Percentiles rank a stretch among this genome's conserved stretches.
phyloP scores from a whole-genome alignment of 2,797 vertebrate genomes.

The Pseudochromis fuscus region DNA sequence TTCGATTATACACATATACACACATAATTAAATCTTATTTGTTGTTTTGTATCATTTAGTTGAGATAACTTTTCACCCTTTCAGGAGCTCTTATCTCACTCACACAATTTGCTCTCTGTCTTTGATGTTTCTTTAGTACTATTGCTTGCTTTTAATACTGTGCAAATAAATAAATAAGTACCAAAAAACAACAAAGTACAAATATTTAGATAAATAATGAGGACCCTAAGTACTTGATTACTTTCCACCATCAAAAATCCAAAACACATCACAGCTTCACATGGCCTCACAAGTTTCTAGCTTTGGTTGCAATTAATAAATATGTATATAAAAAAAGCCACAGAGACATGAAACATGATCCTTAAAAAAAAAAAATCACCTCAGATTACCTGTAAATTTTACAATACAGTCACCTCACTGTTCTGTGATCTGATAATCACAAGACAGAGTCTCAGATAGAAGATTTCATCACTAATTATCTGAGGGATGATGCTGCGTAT shows the following conservation, averaged over 20 bases:
- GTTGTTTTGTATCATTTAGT: too few relatives aligned
- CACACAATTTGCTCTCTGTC: too few relatives aligned
- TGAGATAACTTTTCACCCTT: too few relatives aligned
- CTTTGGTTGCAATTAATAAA: conserved; percentile 12
- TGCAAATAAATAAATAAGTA: too few relatives aligned
- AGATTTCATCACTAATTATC: conserved; percentile 45
- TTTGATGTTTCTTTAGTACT: too few relatives aligned
- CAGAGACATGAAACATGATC: conserved; percentile 15
- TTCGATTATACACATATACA: too few relatives aligned
- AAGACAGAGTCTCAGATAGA: conserved; percentile 13
- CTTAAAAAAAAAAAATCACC: not conserved
- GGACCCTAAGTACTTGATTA: not conserved
- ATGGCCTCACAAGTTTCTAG: not conserved
- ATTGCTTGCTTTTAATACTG: too few relatives aligned
- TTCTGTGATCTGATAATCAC: conserved; percentile 40
- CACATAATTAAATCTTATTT: too few relatives aligned
- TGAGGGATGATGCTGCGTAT: conserved; percentile 35
- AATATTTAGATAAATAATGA: not conserved
- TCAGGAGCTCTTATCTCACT: too few relatives aligned
- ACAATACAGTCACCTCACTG: conserved; percentile 6
- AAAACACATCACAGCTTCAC: conserved; percentile 1
- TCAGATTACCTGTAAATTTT: not conserved
- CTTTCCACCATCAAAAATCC: not conserved
- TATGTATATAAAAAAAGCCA: not conserved
- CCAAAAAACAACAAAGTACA: not conserved